Percentiles rank a stretch among this genome's conserved stretches.
phyloP scores from a whole-genome alignment of 1,140 invertebrate species.

The Pollicipes pollicipes region DNA sequence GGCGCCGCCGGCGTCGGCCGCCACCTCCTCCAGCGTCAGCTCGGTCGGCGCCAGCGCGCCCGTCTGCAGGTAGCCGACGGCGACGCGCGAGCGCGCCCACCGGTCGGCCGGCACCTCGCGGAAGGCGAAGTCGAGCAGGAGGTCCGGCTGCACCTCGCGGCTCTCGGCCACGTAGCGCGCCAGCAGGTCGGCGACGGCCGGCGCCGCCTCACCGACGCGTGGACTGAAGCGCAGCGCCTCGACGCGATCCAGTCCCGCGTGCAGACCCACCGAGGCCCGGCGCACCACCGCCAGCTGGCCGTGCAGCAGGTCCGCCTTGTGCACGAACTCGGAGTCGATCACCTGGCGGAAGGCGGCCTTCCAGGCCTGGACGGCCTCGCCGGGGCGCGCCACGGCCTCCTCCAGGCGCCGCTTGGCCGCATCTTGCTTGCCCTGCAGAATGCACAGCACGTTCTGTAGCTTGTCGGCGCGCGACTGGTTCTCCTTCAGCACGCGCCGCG shows the following conservation, averaged over 20 bases:
- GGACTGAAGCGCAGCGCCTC: neutral
- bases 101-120: neutral
- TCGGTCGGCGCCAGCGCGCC: neutral
- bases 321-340: neutral
- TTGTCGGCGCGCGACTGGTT: neutral
- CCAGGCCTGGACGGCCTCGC: neutral
- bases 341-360: neutral
- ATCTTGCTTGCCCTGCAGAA: neutral
- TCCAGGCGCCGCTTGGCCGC: neutral
- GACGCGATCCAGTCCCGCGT: neutral
- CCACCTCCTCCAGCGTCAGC: neutral
- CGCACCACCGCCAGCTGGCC: neutral
- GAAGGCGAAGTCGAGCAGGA: neutral
- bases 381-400: neutral
- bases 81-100: neutral
- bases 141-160: neutral
- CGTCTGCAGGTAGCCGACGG: neutral
- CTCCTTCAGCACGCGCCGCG: neutral
- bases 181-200: neutral
- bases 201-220: too few relatives aligned
- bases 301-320: neutral
- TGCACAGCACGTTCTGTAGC: neutral
- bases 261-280: neutral
- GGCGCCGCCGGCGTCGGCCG: neutral
- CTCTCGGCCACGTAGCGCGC: neutral